Percentiles rank a stretch among this genome's conserved stretches.
Conservation (phyloP, 2,797 vertebrate species). For the Peromyscus eremicus region DNA sequence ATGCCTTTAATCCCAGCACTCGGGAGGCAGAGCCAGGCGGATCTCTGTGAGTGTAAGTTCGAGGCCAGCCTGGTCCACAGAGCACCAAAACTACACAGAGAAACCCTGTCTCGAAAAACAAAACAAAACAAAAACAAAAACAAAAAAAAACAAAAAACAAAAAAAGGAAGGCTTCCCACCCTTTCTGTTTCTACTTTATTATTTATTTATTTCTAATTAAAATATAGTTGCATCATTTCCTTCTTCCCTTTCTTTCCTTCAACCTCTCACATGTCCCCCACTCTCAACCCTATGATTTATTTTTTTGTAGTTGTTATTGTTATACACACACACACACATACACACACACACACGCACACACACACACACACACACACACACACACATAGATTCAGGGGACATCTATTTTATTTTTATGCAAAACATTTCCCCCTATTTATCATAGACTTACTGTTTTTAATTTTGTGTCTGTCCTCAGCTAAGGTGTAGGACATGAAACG, state of each 20-base stretch:
- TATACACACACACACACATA: neutral
- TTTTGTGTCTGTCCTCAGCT: neutral
- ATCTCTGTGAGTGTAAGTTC: too few relatives aligned
- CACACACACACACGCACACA: neutral
- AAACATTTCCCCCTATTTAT: neutral
- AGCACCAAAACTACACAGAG: too few relatives aligned
- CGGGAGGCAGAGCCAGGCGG: too few relatives aligned
- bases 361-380: neutral
- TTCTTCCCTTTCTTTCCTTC: neutral
- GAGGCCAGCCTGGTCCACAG: too few relatives aligned
- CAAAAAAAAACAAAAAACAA: too few relatives aligned
- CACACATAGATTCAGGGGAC: neutral
- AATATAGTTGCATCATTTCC: neutral
- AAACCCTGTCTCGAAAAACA: too few relatives aligned
- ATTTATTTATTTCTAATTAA: neutral
- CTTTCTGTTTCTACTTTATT: neutral
- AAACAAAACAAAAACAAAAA: too few relatives aligned
- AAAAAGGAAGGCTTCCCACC: neutral
- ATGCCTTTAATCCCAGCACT: too few relatives aligned
- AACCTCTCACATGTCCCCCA: too few relatives aligned
- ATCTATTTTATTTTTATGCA: conserved; percentile 3
- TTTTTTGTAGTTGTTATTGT: neutral
- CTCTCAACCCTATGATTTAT: neutral
- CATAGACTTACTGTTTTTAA: neutral
- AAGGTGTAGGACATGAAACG: neutral